A percentile compares a stretch with the other conserved stretches of the same genome.
Conservation (phyloP, 2,797 vertebrate genomes). For the Mergus octosetaceus region DNA sequence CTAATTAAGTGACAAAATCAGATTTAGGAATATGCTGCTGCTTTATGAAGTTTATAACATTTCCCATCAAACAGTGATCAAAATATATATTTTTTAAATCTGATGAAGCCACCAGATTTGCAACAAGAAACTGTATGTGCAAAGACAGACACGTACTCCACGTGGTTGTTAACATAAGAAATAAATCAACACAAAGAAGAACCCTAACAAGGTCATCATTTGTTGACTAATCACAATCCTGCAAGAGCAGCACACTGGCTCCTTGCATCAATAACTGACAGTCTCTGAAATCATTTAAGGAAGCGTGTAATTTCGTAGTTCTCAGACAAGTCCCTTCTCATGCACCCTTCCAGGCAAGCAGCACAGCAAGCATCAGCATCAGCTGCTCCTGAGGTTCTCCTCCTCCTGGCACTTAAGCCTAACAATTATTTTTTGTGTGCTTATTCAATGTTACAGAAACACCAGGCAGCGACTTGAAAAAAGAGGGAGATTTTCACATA, state of each 20-base stretch:
- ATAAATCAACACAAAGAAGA: background rate
- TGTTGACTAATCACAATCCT: background rate
- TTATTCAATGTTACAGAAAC: background rate
- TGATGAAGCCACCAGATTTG: background rate
- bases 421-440: background rate
- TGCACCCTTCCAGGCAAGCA: background rate
- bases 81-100: background rate
- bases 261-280: background rate
- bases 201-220: background rate
- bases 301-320: rapidly evolving
- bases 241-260: rapidly evolving
- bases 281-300: background rate
- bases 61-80: background rate
- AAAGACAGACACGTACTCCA: rapidly evolving
- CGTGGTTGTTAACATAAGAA: background rate
- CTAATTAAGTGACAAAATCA: background rate
- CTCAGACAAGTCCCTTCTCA: background rate
- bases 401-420: background rate
- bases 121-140: background rate
- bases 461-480: background rate
- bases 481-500: background rate
- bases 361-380: background rate
- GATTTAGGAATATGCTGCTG: background rate
- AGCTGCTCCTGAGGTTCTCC: background rate
- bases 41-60: background rate